Evolutionary conservation across 2,888 invertebrate species (phyloP).

Genomic region (Tethea ocularis): DNA sequence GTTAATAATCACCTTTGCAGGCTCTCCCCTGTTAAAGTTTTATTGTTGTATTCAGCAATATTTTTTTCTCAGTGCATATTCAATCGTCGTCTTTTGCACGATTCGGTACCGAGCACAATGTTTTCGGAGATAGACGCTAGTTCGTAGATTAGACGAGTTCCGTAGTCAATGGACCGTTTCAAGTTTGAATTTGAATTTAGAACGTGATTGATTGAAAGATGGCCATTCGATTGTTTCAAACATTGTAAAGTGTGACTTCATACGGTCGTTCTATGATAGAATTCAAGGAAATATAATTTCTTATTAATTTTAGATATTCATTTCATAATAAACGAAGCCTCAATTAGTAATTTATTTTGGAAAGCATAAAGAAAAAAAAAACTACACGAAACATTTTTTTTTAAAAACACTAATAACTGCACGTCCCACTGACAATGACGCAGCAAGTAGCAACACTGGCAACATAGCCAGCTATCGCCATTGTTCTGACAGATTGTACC

Average conservation of each 20-base stretch:
- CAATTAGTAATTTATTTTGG: too few species aligned
- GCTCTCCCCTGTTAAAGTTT: too few species aligned
- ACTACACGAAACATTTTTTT: too few species aligned
- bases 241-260: background rate
- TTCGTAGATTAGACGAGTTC: slow-evolving; percentile 35
- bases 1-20: too few species aligned
- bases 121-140: slow-evolving; percentile 54
- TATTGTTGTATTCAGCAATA: too few species aligned
- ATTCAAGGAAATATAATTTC: background rate
- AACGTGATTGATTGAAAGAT: slow-evolving; percentile 17
- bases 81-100: slow-evolving; percentile 54
- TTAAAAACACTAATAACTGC: slow-evolving; percentile 19
- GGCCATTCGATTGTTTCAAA: slow-evolving; percentile 5
- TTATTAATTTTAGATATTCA: too few species aligned
- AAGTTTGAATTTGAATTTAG: slow-evolving; percentile 20
- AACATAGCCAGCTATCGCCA: slow-evolving; percentile 41
- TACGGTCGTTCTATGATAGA: background rate
- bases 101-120: slow-evolving; percentile 39
- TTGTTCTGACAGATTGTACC: slow-evolving; percentile 48
- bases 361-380: too few species aligned
- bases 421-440: slow-evolving; percentile 29
- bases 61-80: too few species aligned
- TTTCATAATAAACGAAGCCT: too few species aligned
- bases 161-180: slow-evolving; percentile 11
- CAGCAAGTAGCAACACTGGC: slow-evolving; percentile 21